A percentile compares a stretch with the other conserved stretches of the same genome.
These are phyloP conservation scores for Spilarctia lutea DNA, from an alignment of 2,888 invertebrate species.

Conservation along the genomic window DNA sequence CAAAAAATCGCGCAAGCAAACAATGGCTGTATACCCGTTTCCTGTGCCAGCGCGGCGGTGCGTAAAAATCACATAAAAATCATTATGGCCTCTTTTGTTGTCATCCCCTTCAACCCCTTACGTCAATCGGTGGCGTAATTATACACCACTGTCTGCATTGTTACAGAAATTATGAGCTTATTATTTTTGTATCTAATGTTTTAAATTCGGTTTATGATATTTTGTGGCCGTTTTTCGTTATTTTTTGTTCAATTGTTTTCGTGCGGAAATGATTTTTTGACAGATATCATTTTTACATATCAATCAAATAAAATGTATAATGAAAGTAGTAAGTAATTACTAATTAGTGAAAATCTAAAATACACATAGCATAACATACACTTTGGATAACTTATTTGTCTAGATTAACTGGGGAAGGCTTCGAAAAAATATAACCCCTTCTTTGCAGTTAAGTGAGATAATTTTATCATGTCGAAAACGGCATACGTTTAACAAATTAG, in stretches of 20 bases:
- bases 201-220: background rate
- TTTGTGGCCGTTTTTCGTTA: background rate
- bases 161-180: conserved; percentile 23
- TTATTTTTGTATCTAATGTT: conserved; percentile 10
- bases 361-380: too few species aligned
- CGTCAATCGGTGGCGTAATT: conserved; percentile 61
- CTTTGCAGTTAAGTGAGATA: too few species aligned
- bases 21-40: conserved; percentile 41
- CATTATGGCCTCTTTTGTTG: conserved; percentile 71
- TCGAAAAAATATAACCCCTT: too few species aligned
- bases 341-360: too few species aligned
- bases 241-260: background rate
- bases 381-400: background rate
- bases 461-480: too few species aligned
- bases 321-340: too few species aligned
- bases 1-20: conserved; percentile 34
- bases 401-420: background rate
- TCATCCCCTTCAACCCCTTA: conserved; percentile 65
- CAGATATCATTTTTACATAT: background rate
- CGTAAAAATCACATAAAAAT: conserved; percentile 81
- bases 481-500: too few species aligned
- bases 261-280: background rate
- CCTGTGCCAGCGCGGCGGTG: conserved; percentile 57
- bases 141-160: conserved; percentile 51
- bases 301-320: background rate